These are phyloP conservation scores for Melinaea menophilus DNA, from an alignment of 2,888 invertebrate species.

Conservation along the genomic window DNA sequence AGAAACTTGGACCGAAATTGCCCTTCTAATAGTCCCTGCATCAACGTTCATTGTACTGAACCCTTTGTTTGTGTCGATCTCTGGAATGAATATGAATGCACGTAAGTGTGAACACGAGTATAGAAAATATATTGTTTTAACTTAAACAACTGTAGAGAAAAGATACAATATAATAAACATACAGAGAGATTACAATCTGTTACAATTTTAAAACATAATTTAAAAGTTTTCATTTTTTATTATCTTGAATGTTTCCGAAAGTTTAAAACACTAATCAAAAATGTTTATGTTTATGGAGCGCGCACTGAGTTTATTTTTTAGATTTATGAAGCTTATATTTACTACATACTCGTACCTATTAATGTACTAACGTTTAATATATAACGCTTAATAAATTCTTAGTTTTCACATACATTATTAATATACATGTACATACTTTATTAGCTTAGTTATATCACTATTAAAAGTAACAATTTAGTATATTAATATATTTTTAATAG, in stretches of 20 bases:
- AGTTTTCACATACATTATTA: constrained; percentile 22
- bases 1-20: constrained; percentile 94
- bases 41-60: constrained; percentile 94
- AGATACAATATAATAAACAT: not conserved
- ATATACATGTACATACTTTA: constrained; percentile 25
- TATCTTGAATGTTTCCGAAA: not conserved
- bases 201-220: not conserved
- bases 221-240: too few relatives aligned
- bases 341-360: not conserved
- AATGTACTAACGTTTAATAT: constrained; percentile 19
- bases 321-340: constrained; percentile 11
- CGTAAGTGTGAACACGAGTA: constrained; percentile 82
- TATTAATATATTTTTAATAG: constrained; percentile 28
- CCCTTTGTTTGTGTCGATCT: constrained; percentile 97
- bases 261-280: not conserved
- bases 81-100: constrained; percentile 99
- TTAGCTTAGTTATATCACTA: constrained; percentile 26
- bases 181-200: not conserved
- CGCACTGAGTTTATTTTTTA: constrained; percentile 41
- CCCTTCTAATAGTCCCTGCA: constrained; percentile 96
- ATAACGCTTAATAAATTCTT: constrained; percentile 19
- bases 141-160: not conserved
- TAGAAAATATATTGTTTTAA: constrained; percentile 1
- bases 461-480: constrained; percentile 23
- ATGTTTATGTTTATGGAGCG: constrained; percentile 22